phyloP scores from a whole-genome alignment of 2,888 invertebrate species.

The Flexamia atlantica region DNA sequence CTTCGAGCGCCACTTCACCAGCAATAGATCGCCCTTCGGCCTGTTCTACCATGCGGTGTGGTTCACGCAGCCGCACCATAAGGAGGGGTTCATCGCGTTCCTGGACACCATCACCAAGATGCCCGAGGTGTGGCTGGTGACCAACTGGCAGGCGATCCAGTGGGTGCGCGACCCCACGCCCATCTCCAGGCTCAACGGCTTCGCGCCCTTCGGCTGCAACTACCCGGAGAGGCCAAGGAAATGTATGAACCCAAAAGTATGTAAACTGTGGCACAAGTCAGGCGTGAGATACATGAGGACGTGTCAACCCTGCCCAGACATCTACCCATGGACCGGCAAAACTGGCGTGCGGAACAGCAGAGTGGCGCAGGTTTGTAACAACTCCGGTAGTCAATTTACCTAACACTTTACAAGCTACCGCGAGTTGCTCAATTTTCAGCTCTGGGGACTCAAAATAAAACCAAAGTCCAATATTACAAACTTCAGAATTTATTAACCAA shows the following conservation, averaged over 20 bases:
- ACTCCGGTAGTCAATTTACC: too few relatives aligned
- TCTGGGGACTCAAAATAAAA: too few relatives aligned
- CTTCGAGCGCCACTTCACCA: constrained; percentile 95
- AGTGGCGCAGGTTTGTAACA: too few relatives aligned
- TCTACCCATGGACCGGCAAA: constrained; percentile 97
- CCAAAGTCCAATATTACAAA: too few relatives aligned
- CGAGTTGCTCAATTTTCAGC: too few relatives aligned
- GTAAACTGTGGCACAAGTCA: constrained; percentile 97
- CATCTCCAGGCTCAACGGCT: constrained; percentile 86
- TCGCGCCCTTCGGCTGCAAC: constrained; percentile 95
- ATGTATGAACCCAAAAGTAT: constrained; percentile 95
- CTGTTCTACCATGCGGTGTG: constrained; percentile 96
- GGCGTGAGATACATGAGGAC: constrained; percentile 97
- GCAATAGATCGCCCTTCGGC: constrained; percentile 95
- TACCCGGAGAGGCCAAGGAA: constrained; percentile 92
- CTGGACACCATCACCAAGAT: constrained; percentile 92
- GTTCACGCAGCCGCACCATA: constrained; percentile 97
- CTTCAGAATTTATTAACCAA: too few relatives aligned
- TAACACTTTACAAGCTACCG: too few relatives aligned
- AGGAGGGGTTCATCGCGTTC: constrained; percentile 95
- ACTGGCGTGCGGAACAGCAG: constrained; percentile 93
- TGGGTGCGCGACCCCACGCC: constrained; percentile 97
- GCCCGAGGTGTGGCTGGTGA: constrained; percentile 94
- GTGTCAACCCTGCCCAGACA: constrained; percentile 95
- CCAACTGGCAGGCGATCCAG: constrained; percentile 96